Evolutionary conservation across 2,888 invertebrate genomes (phyloP).

Genomic region (Ochropacha duplaris): DNA sequence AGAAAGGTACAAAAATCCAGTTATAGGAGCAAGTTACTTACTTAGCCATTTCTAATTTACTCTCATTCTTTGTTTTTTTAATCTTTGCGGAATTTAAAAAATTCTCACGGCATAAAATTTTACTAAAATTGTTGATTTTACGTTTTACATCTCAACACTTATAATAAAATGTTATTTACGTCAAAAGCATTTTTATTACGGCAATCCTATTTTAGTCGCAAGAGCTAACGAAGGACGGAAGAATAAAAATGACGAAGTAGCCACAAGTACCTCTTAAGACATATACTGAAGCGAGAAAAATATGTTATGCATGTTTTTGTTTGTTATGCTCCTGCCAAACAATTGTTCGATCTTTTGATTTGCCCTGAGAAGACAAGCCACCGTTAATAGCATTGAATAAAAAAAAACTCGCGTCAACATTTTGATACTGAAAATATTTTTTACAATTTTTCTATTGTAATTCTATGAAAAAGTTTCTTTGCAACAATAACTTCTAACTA

Average conservation of each 20-base stretch:
- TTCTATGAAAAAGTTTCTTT: too few species aligned
- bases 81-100: not conserved
- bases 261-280: conserved; percentile 2
- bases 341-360: not conserved
- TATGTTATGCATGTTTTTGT: too few species aligned
- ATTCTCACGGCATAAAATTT: not conserved
- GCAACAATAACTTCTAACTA: too few species aligned
- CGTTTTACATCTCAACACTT: not conserved
- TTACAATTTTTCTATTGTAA: too few species aligned
- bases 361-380: too few species aligned
- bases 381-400: too few species aligned
- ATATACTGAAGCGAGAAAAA: not conserved
- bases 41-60: not conserved
- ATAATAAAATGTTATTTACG: not conserved
- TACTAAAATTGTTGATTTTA: not conserved
- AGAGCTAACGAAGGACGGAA: conserved; percentile 17
- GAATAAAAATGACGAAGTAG: conserved; percentile 12
- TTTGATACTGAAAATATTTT: too few species aligned
- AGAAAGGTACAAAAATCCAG: too few species aligned
- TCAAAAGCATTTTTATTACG: conserved; percentile 13
- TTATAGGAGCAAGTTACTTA: too few species aligned
- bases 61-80: not conserved
- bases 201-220: conserved; percentile 13
- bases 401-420: too few species aligned
- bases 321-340: too few species aligned